phyloP scores from a whole-genome alignment of 2,888 invertebrate genomes.

The Neoaliturus tenellus region DNA sequence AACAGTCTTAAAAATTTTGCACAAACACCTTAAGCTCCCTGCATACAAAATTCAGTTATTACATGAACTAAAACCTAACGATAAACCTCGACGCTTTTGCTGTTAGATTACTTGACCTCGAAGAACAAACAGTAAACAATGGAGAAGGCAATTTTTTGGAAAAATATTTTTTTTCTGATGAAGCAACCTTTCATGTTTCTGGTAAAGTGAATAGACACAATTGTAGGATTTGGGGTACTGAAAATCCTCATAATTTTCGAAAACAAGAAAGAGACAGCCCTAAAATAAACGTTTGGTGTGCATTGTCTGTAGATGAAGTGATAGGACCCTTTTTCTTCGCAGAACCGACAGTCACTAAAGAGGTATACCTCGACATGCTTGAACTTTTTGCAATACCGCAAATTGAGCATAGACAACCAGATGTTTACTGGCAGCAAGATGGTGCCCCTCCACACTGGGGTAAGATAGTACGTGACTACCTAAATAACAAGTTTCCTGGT shows the following conservation, averaged over 20 bases:
- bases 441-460: slow-evolving; percentile 15
- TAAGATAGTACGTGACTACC: neutral
- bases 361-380: slow-evolving; percentile 19
- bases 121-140: slow-evolving; percentile 2
- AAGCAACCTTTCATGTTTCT: slow-evolving; percentile 46
- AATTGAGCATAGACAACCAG: slow-evolving; percentile 31
- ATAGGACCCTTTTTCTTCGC: neutral
- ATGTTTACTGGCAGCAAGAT: slow-evolving; percentile 38
- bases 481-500: slow-evolving; percentile 9
- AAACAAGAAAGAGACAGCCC: slow-evolving; percentile 40
- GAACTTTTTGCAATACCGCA: slow-evolving; percentile 16
- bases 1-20: slow-evolving; percentile 13
- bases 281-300: slow-evolving; percentile 45
- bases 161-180: slow-evolving; percentile 12
- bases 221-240: slow-evolving; percentile 41
- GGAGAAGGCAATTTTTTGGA: neutral
- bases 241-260: slow-evolving; percentile 37
- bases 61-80: slow-evolving; percentile 1
- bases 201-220: slow-evolving; percentile 44
- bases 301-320: slow-evolving; percentile 27
- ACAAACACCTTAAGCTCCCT: slow-evolving; percentile 32
- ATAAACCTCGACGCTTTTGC: slow-evolving; percentile 7
- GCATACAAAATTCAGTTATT: slow-evolving; percentile 16
- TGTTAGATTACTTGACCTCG: neutral
- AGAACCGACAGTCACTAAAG: slow-evolving; percentile 2